Conservation (phyloP, 2,888 invertebrate genomes). For the Yponomeuta cagnagella region DNA sequence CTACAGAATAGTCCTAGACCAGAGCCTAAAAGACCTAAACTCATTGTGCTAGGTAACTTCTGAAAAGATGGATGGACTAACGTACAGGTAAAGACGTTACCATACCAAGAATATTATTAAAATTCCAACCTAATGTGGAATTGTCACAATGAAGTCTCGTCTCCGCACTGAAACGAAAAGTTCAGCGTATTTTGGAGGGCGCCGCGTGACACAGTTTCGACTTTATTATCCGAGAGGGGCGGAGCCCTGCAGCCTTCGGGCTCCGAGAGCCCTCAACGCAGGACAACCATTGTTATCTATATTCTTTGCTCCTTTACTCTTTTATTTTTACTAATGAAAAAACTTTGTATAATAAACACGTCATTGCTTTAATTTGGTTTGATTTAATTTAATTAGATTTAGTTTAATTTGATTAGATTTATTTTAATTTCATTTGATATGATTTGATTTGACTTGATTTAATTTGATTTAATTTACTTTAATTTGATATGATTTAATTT, state of each 20-base stretch:
- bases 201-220: conserved; percentile 11
- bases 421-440: too few species aligned
- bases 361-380: neutral
- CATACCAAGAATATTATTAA: neutral
- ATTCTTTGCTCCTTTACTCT: neutral
- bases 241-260: neutral
- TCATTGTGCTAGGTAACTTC: too few species aligned
- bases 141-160: neutral
- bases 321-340: neutral
- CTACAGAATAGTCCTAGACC: too few species aligned
- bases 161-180: neutral
- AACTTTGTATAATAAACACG: neutral
- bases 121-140: neutral
- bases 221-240: conserved; percentile 5
- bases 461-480: too few species aligned
- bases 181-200: neutral
- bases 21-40: too few species aligned
- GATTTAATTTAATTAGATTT: too few species aligned
- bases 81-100: neutral
- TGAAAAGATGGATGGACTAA: too few species aligned
- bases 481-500: too few species aligned
- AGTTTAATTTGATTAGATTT: too few species aligned
- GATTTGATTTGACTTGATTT: too few species aligned
- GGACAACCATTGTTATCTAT: neutral
- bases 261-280: neutral